These are phyloP conservation scores for Diaperis boleti DNA, from an alignment of 2,888 invertebrate genomes.

Conservation along the genomic window DNA sequence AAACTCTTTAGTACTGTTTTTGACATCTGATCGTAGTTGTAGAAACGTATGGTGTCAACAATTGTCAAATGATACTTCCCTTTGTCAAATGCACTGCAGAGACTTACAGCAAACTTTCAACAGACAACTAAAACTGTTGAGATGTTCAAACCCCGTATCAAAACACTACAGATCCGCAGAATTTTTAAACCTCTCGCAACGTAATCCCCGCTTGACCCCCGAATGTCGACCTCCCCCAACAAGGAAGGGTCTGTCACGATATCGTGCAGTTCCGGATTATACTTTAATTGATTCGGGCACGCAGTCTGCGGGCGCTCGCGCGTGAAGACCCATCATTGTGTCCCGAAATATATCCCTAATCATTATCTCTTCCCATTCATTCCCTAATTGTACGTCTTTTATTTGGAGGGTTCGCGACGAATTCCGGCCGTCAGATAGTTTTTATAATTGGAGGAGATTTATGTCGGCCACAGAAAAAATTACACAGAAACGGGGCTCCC, in stretches of 20 bases:
- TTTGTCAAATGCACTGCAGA: no score
- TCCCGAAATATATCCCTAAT: constrained; percentile 66
- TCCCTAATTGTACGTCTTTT: constrained; percentile 64
- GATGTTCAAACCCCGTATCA: no score
- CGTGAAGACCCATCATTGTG: constrained; percentile 66
- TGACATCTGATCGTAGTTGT: no score
- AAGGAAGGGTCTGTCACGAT: constrained; percentile 58
- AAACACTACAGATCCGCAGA: no score
- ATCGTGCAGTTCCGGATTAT: constrained; percentile 71
- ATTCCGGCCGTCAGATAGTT: constrained; percentile 6
- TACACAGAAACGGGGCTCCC: neutral
- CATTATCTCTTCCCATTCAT: constrained; percentile 65
- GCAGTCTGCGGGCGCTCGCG: constrained; percentile 65
- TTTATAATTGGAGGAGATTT: constrained; percentile 37
- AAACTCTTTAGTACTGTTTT: no score
- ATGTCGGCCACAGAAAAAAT: constrained; percentile 26
- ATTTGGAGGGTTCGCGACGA: constrained; percentile 47
- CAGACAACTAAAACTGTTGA: no score
- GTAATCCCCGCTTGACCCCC: constrained; percentile 8
- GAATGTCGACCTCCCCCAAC: no score
- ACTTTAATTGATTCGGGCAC: constrained; percentile 72
- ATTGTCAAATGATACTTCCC: no score
- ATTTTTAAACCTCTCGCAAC: neutral
- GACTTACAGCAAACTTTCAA: no score
- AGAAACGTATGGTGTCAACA: no score